Evolutionary conservation across 2,888 invertebrate genomes (phyloP), one percentile per base, ranked within the genome.

Genomic region (Tenthredo distinguenda): DNA sequence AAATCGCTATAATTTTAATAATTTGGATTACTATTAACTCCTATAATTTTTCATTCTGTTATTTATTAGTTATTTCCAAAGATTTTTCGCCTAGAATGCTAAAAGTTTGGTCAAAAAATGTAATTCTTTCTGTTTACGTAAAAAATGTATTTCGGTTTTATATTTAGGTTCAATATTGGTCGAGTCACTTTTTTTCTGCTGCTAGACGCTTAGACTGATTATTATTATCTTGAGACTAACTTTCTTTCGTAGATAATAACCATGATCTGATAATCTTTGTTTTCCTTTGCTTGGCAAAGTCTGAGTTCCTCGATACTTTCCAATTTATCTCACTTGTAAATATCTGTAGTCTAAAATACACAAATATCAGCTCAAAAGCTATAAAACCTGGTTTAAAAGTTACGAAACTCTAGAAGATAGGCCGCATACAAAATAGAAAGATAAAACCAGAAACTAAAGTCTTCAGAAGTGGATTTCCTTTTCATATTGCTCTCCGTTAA

Each of bases 1-100:
- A 26, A 34, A 81, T 62, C 62, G 79, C 12, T 62, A 81, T 7
- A 1, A 62, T 12, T 81, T 81, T 31, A 34, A 81, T 21, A 40
- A 81, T 37, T 62, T 81, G 15, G 37, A n/a, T 21, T 6, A 26
- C 9, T 81, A 81, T 37, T 62, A 62, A 37, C 1, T 68, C 34
- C 31, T 68, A 15, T 5, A 0, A 34, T 74, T 74, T 43, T 74
- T 74, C 37, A 37, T 18, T 34, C 9, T 7, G 18, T n/a, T n/a
- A 2, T 71, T 71, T 71, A 37, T 7, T 9, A n/a, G n/a, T 71
- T 71, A n/a, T 37, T 71, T 37, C n/a, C n/a, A n/a, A 26, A 2
- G 62, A 62, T 62, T 62, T 62, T 9, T 62, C 10, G 0, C 4
- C 62, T 26, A 1, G 21, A 55, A 43, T 43, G 18, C 1, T 50